Percentiles rank a stretch among this genome's conserved stretches.
phyloP scores from a whole-genome alignment of 2,888 invertebrate genomes.

The Oscheius sp. region DNA sequence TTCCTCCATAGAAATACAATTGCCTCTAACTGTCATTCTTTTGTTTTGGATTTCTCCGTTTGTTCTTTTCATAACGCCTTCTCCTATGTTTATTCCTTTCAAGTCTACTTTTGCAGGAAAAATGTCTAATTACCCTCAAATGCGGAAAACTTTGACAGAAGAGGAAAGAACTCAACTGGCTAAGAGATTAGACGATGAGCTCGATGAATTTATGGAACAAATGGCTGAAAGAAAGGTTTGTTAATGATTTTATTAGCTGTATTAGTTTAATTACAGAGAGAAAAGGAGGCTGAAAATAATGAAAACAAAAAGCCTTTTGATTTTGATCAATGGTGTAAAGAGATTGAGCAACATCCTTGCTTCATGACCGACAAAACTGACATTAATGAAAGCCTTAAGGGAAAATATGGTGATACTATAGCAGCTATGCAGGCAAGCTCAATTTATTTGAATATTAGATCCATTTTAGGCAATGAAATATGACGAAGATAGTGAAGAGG shows the following conservation, averaged over 20 bases:
- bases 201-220: slow-evolving; percentile 65
- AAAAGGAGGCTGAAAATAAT: slow-evolving; percentile 27
- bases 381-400: slow-evolving; percentile 38
- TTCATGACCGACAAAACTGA: slow-evolving; percentile 62
- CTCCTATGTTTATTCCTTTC: no score
- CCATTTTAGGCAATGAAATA: slow-evolving; percentile 85
- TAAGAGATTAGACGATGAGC: slow-evolving; percentile 63
- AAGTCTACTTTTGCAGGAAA: no score
- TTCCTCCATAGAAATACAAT: no score
- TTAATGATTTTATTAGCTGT: background rate
- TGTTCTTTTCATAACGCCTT: no score
- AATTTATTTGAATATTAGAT: background rate
- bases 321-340: slow-evolving; percentile 67
- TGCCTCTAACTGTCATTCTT: no score
- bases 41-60: no score
- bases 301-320: slow-evolving; percentile 59
- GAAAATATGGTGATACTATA: slow-evolving; percentile 60
- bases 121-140: no score
- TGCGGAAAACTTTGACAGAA: slow-evolving; percentile 53
- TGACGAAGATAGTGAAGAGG: slow-evolving; percentile 75
- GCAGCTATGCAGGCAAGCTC: slow-evolving; percentile 76
- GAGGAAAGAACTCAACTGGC: slow-evolving; percentile 57
- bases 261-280: slow-evolving; percentile 10
- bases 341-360: slow-evolving; percentile 67
- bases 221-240: slow-evolving; percentile 59